These are phyloP conservation scores for Mastigias papua DNA, from an alignment of 30 jellyfish, hydroid and myxozoan species.

Conservation along the genomic window DNA sequence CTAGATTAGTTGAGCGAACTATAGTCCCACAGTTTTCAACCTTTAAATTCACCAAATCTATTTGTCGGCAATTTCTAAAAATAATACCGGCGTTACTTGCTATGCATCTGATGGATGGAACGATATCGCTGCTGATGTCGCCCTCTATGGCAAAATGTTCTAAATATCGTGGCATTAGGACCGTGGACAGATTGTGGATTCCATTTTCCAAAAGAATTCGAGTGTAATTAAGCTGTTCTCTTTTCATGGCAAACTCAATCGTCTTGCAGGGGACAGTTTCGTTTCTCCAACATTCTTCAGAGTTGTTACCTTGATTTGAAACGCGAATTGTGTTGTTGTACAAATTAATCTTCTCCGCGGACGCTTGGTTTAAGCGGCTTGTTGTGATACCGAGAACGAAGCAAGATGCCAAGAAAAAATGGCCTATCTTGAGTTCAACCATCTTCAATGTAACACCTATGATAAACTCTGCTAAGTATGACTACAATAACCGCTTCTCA, in stretches of 20 bases:
- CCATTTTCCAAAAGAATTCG: conserved; percentile 30
- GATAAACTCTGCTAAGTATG: too few species aligned
- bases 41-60: conserved; percentile 13
- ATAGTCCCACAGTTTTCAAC: conserved; percentile 55
- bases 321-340: conserved; percentile 13
- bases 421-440: too few species aligned
- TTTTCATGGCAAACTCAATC: conserved; percentile 57
- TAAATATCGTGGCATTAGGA: background rate
- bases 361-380: too few species aligned
- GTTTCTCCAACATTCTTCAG: conserved; percentile 48
- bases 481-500: too few species aligned
- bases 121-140: background rate
- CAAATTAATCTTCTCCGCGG: too few species aligned
- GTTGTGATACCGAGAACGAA: too few species aligned
- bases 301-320: conserved; percentile 23
- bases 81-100: too few species aligned
- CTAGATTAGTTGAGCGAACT: conserved; percentile 37
- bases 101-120: too few species aligned
- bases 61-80: conserved; percentile 35
- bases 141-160: conserved; percentile 33
- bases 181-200: conserved; percentile 22
- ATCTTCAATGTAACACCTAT: too few species aligned
- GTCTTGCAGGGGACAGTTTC: conserved; percentile 66
- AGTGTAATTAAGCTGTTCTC: conserved; percentile 27
- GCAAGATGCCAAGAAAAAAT: too few species aligned